phyloP scores from a whole-genome alignment of 2,888 invertebrate species.

The Eumerus sabulonum region DNA sequence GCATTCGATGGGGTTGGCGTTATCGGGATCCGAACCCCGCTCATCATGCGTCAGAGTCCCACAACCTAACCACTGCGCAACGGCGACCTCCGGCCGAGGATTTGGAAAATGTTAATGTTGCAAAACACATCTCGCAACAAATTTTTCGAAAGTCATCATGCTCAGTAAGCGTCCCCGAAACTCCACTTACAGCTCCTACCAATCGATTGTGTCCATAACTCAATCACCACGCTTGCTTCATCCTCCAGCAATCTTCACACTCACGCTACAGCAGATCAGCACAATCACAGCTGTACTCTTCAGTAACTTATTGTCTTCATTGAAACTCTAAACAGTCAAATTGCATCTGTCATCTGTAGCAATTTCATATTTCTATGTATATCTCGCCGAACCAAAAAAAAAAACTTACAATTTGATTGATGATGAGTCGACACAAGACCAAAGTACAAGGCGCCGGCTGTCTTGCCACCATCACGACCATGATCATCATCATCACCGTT shows the following conservation, averaged over 20 bases:
- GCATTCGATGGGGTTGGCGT: no score
- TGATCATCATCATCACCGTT: constrained; percentile 15
- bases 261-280: not conserved
- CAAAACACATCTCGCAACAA: no score
- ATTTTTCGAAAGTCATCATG: no score
- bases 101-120: no score
- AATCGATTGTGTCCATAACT: constrained; percentile 4
- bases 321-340: constrained; percentile 45
- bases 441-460: constrained; percentile 48
- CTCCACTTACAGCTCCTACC: no score
- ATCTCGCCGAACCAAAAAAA: constrained; percentile 12
- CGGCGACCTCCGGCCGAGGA: no score
- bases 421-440: constrained; percentile 40
- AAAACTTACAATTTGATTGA: constrained; percentile 42
- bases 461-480: constrained; percentile 34
- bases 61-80: no score
- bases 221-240: constrained; percentile 21
- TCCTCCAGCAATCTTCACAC: constrained; percentile 16
- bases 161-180: no score
- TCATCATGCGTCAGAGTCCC: no score
- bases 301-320: constrained; percentile 43
- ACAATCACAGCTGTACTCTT: constrained; percentile 4
- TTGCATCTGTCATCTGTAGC: constrained; percentile 51
- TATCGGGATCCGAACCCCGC: no score
- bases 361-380: constrained; percentile 35